Evolutionary conservation across 2,888 invertebrate genomes (phyloP).

Genomic region (Mechanitis messenoides): DNA sequence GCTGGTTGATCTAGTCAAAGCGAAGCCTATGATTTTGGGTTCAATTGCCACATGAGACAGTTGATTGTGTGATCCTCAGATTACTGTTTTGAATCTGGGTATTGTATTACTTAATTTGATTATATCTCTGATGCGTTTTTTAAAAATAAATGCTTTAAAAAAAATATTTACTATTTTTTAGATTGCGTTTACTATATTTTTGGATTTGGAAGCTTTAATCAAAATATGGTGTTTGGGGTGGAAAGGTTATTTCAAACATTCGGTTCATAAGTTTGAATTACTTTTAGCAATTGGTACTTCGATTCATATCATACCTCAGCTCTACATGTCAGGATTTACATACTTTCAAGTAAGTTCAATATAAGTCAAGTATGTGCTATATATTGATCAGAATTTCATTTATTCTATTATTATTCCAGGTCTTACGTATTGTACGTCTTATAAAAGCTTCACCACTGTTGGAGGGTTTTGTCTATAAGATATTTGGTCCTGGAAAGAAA

Average conservation of each 20-base stretch:
- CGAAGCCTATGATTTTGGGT: too few relatives aligned
- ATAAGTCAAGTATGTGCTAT: background rate
- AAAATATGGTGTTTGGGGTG: conserved; percentile 99
- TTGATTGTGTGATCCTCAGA: too few relatives aligned
- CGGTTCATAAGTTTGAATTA: conserved; percentile 98
- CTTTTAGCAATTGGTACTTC: conserved; percentile 94
- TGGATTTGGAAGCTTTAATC: conserved; percentile 95
- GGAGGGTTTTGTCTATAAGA: conserved; percentile 98
- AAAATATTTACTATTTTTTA: conserved; percentile 40
- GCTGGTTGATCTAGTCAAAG: too few relatives aligned
- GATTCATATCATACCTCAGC: conserved; percentile 93
- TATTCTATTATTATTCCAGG: conserved; percentile 71
- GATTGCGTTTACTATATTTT: conserved; percentile 95
- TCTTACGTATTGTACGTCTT: conserved; percentile 93
- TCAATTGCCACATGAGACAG: too few relatives aligned
- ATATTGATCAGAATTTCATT: background rate
- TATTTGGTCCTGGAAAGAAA: conserved; percentile 96
- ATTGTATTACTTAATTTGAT: too few relatives aligned
- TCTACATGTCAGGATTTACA: conserved; percentile 95
- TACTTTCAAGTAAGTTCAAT: conserved; percentile 88
- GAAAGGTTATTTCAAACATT: conserved; percentile 95
- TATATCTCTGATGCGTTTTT: too few relatives aligned
- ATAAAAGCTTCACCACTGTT: conserved; percentile 99
- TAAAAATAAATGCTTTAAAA: background rate
- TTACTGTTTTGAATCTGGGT: too few relatives aligned